Base-by-base conservation (phyloP, 2,888 invertebrate species). In the Sarcophaga variegata region DNA sequence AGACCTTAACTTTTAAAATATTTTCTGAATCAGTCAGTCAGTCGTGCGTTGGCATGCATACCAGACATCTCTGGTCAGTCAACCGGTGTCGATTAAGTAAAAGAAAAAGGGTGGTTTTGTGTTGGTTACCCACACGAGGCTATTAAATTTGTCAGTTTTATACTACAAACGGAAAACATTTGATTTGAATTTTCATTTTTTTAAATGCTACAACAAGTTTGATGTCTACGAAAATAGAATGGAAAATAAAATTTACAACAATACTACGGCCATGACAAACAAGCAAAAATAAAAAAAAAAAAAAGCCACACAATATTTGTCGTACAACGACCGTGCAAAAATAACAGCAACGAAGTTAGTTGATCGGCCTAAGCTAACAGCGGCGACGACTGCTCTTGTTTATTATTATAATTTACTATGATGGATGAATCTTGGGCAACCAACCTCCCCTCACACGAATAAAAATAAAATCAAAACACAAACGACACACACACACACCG, bases 1-100 rank as follows among this genome's bases (percentile, higher is more conserved):
- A 84, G 87, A 87, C 84, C 87, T 84, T 84, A 87, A 87, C 87
- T 87, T 84, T 84, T 84, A 82, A 87, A 87, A 87, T 82, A 87
- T 84, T 81, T 87, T 87, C 72, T 67, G 27, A 84, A 83, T 87
- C 83, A 87, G 84, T 87, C 86, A 83, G 86, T 83, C 87, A 84
- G 84, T 87, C 87, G 84, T 87, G 84, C 79, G 71, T 81, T 84
- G 84, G 87, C 87, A 83, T 87, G 87, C 81, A 81, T 84, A 82
- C 79, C 84, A 84, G 81, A 45, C 81, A 78, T 77, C 78, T 54
- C 14, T 12, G 14, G 54, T 37, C 37, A 37, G 37, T 37, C 37
- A 37, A 37, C 37, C 37, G 37, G 37, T 10, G 8, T 37, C 8
- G 10, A 37, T 37, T 37, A 37, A 37, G 37, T 10, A 10, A 10